phyloP scores from a whole-genome alignment of 2,797 vertebrate species.

The Rhabdophis nuchalis region DNA sequence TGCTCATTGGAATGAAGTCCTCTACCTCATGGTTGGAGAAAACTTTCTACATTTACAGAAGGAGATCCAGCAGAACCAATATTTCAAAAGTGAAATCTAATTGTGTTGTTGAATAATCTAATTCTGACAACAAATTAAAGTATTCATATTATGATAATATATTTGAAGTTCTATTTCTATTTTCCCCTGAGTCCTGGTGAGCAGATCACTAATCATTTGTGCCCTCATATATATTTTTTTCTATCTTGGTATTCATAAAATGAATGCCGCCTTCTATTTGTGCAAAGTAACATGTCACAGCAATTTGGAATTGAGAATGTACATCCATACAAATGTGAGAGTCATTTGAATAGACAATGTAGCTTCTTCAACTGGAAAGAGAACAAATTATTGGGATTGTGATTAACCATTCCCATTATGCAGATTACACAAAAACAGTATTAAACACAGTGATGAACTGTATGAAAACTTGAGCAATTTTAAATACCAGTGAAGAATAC shows the following conservation, averaged over 20 bases:
- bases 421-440: constrained; percentile 14
- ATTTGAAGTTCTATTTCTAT: not conserved
- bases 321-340: not conserved
- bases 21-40: not conserved
- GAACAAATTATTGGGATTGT: constrained; percentile 17
- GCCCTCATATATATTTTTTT: not conserved
- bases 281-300: not conserved
- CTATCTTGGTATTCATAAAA: not conserved
- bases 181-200: not conserved
- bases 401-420: constrained; percentile 13
- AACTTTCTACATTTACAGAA: not conserved
- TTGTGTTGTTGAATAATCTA: not conserved
- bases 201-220: not conserved
- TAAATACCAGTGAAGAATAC: not conserved
- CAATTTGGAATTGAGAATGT: not conserved
- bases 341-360: constrained; percentile 4
- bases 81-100: not conserved
- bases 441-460: constrained; percentile 16
- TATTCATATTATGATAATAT: not conserved
- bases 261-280: not conserved
- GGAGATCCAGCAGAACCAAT: not conserved
- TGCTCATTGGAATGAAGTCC: not conserved
- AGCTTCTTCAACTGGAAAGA: constrained; percentile 8
- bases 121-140: not conserved
- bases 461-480: constrained; percentile 13